A percentile compares a stretch with the other conserved stretches of the same genome.
Conservation (phyloP, 2,888 invertebrate species). For the Hirtodrosophila confusa region DNA sequence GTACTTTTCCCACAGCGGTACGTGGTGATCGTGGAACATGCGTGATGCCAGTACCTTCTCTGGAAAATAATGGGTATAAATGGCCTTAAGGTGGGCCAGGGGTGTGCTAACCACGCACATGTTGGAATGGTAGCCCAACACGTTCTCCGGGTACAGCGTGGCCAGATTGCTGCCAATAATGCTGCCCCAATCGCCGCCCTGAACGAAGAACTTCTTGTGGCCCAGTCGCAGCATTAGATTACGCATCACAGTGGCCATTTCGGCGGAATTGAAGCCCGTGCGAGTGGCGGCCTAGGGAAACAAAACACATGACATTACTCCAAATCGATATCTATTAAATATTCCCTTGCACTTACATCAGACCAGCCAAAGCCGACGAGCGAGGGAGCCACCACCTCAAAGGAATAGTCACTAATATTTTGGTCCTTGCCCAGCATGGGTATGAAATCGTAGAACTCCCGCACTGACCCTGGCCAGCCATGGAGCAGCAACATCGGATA, state of each 20-base stretch:
- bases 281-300: constrained; percentile 71
- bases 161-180: constrained; percentile 87
- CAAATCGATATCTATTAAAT: constrained; percentile 1
- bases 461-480: constrained; percentile 94
- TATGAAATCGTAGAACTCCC: constrained; percentile 91
- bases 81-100: constrained; percentile 78
- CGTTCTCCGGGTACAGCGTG: constrained; percentile 87
- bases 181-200: constrained; percentile 94
- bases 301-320: constrained; percentile 1
- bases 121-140: constrained; percentile 87
- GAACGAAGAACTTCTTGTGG: constrained; percentile 87
- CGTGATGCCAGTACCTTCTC: constrained; percentile 83
- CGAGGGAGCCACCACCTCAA: constrained; percentile 89
- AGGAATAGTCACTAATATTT: constrained; percentile 86
- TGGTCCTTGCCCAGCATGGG: constrained; percentile 86
- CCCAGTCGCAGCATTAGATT: constrained; percentile 89
- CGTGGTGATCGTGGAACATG: constrained; percentile 86
- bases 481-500: constrained; percentile 90
- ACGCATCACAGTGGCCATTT: constrained; percentile 86
- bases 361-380: constrained; percentile 90
- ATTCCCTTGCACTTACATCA: constrained; percentile 83
- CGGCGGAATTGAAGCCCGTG: constrained; percentile 82
- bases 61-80: constrained; percentile 85
- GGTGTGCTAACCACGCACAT: constrained; percentile 85
- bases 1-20: constrained; percentile 82